These are phyloP conservation scores for Drosophila virilis DNA, from an alignment of 1,140 invertebrate species.

Conservation along the genomic window DNA sequence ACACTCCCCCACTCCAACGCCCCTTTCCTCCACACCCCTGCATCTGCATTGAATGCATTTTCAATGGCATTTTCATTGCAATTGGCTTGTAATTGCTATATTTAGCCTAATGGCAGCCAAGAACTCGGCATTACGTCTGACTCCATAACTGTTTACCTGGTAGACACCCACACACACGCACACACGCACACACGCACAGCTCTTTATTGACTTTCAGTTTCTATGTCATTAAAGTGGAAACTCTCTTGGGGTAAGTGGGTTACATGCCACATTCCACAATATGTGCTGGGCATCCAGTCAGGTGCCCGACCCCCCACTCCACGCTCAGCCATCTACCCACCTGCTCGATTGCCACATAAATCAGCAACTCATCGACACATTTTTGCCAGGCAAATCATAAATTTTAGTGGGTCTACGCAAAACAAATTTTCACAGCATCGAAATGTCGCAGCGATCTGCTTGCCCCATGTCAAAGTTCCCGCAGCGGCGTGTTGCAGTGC, in stretches of 20 bases:
- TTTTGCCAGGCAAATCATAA: slow-evolving; percentile 47
- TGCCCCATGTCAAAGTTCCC: slow-evolving; percentile 60
- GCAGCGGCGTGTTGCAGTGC: slow-evolving; percentile 56
- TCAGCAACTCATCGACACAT: slow-evolving; percentile 70
- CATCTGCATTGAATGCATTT: slow-evolving; percentile 71
- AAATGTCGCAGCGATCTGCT: slow-evolving; percentile 30
- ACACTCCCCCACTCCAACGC: neutral
- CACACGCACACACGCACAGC: slow-evolving; percentile 28
- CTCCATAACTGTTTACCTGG: slow-evolving; percentile 32
- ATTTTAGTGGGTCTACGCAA: slow-evolving; percentile 21
- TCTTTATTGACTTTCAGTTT: slow-evolving; percentile 69
- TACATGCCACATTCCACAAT: slow-evolving; percentile 45
- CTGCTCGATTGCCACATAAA: slow-evolving; percentile 41
- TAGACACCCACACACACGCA: slow-evolving; percentile 21
- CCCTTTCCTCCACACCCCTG: neutral
- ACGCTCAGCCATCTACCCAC: neutral
- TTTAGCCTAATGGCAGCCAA: slow-evolving; percentile 74
- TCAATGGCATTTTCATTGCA: slow-evolving; percentile 81
- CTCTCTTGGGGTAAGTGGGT: slow-evolving; percentile 50
- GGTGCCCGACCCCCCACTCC: neutral
- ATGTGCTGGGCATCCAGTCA: neutral
- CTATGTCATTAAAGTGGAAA: slow-evolving; percentile 67
- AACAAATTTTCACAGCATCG: slow-evolving; percentile 67
- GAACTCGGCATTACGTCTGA: slow-evolving; percentile 63
- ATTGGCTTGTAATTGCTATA: slow-evolving; percentile 80